Evolutionary conservation across 2,797 vertebrate genomes (phyloP).

Genomic region (Arvicola amphibius): DNA sequence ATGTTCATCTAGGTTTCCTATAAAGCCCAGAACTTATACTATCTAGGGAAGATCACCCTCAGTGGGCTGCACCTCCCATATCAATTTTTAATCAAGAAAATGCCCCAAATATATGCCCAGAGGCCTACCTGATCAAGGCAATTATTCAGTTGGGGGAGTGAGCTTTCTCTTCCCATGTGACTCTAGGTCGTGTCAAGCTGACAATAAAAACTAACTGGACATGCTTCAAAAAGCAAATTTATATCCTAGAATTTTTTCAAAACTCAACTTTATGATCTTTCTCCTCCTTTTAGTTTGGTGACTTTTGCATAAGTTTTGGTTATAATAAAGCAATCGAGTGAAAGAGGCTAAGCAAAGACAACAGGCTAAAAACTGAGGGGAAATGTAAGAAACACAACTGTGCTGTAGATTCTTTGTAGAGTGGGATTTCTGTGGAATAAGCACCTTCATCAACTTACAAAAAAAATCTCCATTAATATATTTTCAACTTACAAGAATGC

Average conservation of each 20-base stretch:
- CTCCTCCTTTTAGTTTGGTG: slow-evolving; percentile 43
- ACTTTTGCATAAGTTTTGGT: slow-evolving; percentile 16
- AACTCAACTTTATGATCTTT: slow-evolving; percentile 62
- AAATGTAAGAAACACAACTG: neutral
- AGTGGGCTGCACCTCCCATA: neutral
- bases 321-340: slow-evolving; percentile 43
- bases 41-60: neutral
- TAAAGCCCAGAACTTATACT: neutral
- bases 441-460: neutral
- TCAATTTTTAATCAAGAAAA: neutral
- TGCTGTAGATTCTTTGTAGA: slow-evolving; percentile 31
- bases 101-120: neutral
- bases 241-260: slow-evolving; percentile 42
- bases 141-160: neutral
- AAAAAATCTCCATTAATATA: slow-evolving; percentile 36
- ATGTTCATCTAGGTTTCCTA: neutral
- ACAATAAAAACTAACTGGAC: neutral
- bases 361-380: slow-evolving; percentile 11
- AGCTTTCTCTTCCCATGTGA: neutral
- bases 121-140: neutral
- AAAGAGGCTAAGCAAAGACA: slow-evolving; percentile 23
- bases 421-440: slow-evolving; percentile 1
- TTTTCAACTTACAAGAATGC: slow-evolving; percentile 41
- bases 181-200: neutral
- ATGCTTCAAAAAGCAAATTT: neutral